Base-by-base conservation (phyloP, 2,113 vertebrate species). In the Lophochroa leadbeateri region DNA sequence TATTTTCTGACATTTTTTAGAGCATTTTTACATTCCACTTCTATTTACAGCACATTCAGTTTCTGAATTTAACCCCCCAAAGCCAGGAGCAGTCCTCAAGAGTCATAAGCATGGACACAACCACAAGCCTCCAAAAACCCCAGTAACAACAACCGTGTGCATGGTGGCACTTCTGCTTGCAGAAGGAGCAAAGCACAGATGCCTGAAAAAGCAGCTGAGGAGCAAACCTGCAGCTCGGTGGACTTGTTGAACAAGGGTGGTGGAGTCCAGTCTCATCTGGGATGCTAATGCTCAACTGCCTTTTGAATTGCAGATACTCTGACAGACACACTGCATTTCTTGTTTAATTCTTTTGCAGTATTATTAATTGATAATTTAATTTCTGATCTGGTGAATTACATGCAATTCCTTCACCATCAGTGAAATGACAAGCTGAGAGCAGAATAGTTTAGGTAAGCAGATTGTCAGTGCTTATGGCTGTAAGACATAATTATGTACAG, bases 401-500 rank as follows among this genome's bases (percentile, higher is more conserved):
- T 47, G 68, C 80, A 84, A 91, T 87, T 92, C 89, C 76, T 96
- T 88, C 88, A 91, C 71, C 74, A 89, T 93, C 92, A 95, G 80
- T 90, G 90, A 94, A 96, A 94, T 81, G 95, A 87, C 75, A 94
- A 90, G 74, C 94, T 97, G 94, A 79, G 91, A 96, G 96, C 91
- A 92, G 95, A 96, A 91, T 82, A 94, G 96, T 96, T 96, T 93
- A 96, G 93, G 84, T 96, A 97, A 97, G 96, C 95, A 97, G 96
- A 96, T 96, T 96, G 94, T 76, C 88, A 94, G 77, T 90, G 91
- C 95, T 97, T 97, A 94, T 94, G 90, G 92, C 94, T 96, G 86
- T 96, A 96, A 97, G 96, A 96, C 78, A 82, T 94, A 96, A 96
- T 97, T 96, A 97, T 90, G 93, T 97, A 94, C 96, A 97, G 95